Percentiles rank a stretch among this genome's conserved stretches.
phyloP scores from a whole-genome alignment of 2,888 invertebrate species.

The Mesorhabditis belari region DNA sequence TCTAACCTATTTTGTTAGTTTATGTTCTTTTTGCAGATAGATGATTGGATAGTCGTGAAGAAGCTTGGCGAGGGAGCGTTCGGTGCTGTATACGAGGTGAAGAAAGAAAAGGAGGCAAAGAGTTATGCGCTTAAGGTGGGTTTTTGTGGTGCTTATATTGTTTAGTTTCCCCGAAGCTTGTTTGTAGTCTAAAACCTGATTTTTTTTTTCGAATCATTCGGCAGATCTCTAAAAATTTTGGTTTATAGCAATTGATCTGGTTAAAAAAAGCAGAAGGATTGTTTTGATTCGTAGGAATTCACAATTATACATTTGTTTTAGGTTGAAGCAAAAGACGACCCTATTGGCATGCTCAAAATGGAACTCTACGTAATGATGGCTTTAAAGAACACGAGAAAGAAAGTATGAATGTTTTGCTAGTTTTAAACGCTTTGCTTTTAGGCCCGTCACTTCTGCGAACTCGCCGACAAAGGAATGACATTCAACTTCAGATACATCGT shows the following conservation, averaged over 20 bases:
- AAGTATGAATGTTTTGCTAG: slow-evolving; percentile 7
- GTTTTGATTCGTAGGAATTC: too few relatives aligned
- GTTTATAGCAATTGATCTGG: too few relatives aligned
- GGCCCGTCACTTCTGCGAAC: slow-evolving; percentile 42
- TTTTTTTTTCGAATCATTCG: too few relatives aligned
- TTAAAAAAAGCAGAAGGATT: too few relatives aligned
- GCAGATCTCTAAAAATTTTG: too few relatives aligned
- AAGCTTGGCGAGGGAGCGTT: slow-evolving; percentile 37
- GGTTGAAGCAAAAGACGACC: slow-evolving; percentile 38
- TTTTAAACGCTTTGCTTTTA: not conserved
- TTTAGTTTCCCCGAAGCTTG: too few relatives aligned
- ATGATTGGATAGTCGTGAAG: slow-evolving; percentile 25
- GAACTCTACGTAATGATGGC: slow-evolving; percentile 45
- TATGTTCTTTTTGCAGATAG: slow-evolving; percentile 2
- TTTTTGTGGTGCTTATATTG: too few relatives aligned
- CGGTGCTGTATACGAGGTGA: slow-evolving; percentile 33
- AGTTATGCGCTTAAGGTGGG: slow-evolving; percentile 28
- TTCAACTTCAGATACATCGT: slow-evolving; percentile 44
- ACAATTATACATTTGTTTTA: too few relatives aligned
- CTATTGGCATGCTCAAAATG: slow-evolving; percentile 41
- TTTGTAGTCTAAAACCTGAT: too few relatives aligned
- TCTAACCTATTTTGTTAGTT: too few relatives aligned
- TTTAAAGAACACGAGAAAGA: slow-evolving; percentile 30
- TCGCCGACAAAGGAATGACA: slow-evolving; percentile 41
- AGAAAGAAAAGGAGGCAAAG: slow-evolving; percentile 16